These are phyloP conservation scores for Pangasius krempfi DNA, from an alignment of 2,797 vertebrate genomes.

Conservation along the genomic window DNA sequence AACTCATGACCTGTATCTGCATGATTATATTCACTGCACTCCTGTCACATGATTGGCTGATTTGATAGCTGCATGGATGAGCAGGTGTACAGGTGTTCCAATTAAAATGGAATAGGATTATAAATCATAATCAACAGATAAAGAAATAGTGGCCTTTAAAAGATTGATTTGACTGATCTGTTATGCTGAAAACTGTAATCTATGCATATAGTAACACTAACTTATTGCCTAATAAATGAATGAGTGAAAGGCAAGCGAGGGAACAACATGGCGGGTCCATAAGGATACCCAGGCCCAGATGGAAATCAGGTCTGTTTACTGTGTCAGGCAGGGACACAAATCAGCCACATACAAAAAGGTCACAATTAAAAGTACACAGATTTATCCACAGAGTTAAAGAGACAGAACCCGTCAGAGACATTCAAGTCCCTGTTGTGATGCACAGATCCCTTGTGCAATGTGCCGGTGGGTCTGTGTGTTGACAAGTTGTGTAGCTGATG, in stretches of 20 bases:
- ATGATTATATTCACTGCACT: background rate
- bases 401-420: background rate
- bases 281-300: conserved; percentile 30
- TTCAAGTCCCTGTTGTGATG: conserved; percentile 11
- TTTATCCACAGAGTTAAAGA: background rate
- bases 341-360: background rate
- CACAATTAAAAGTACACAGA: conserved; percentile 10
- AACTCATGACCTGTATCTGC: background rate
- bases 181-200: too few relatives aligned
- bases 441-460: conserved; percentile 18
- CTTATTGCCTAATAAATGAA: background rate
- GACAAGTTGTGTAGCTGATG: background rate
- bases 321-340: background rate
- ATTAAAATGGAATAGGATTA: background rate
- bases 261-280: conserved; percentile 12
- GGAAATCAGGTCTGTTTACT: conserved; percentile 23
- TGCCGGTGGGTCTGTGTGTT: conserved; percentile 19
- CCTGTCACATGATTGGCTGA: background rate
- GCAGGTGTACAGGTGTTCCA: background rate
- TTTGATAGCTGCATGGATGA: background rate
- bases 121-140: background rate
- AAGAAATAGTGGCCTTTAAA: background rate
- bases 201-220: background rate
- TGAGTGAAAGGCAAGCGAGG: background rate
- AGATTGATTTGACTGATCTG: background rate